Base-by-base conservation (phyloP, 2,797 vertebrate species). In the Notamacropus eugenii region DNA sequence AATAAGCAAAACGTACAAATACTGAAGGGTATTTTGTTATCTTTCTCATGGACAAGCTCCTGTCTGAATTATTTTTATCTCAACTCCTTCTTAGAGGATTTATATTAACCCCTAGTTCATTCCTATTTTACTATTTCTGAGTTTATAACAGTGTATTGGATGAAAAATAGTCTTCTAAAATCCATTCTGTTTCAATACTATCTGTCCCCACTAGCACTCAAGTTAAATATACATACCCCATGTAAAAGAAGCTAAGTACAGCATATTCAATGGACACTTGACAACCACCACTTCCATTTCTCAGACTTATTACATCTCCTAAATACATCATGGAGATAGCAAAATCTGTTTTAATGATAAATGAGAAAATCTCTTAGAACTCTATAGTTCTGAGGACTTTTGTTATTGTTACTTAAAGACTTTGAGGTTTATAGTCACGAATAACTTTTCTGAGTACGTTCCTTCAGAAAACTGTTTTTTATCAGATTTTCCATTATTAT, bases 141-240 rank as follows among this genome's bases (percentile, higher is more conserved):
- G 96, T 97, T 98, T 96, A 97, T 98, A 98, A 97, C 98, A 98
- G 97, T 97, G 97, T 96, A 97, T 97, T 95, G 94, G 96, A 98
- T 98, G 92, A 95, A 98, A 98, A 98, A 98, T 98, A 98, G 98
- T 98, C 96, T 96, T 54, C 97, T 97, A 93, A 98, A 98, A 98
- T 97, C 92, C 92, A 93, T 98, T 98, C 98, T 98, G 95, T 98
- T 98, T 98, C 96, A 97, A 96, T 97, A 97, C 59, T 0, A 1
- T 93, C 29, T 97, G 90, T 97, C 95, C 95, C 95, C 96, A 96
- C 93, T 92, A 98, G 93, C 97, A 92, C 91, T 92, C 90, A 96
- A 98, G 97, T 98, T 96, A 97, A 97, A 98, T 98, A 96, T 98
- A 97, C 93, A 95, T 97, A 55, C 55, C 52, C 92, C 96, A n/a